phyloP scores from a whole-genome alignment of 2,888 invertebrate genomes.

The Hylaea fasciaria region DNA sequence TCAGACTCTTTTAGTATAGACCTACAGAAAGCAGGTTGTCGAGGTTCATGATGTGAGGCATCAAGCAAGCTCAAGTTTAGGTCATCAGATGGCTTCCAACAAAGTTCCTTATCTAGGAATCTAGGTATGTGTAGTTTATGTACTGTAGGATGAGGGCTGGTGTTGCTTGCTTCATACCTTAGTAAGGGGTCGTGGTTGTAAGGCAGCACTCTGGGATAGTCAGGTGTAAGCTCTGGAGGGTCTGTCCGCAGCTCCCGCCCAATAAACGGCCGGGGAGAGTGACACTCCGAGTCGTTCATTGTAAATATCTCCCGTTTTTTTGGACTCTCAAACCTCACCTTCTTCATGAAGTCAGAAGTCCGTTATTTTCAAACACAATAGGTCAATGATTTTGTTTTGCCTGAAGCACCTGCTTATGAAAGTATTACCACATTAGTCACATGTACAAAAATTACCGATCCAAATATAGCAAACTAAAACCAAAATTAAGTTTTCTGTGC shows the following conservation, averaged over 20 bases:
- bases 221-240: conserved; percentile 48
- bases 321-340: conserved; percentile 73
- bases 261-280: conserved; percentile 74
- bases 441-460: too few species aligned
- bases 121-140: conserved; percentile 57
- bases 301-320: conserved; percentile 43
- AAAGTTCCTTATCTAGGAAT: conserved; percentile 42
- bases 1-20: conserved; percentile 40
- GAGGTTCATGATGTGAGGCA: conserved; percentile 52
- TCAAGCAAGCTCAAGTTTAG: conserved; percentile 76
- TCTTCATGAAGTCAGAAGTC: conserved; percentile 69
- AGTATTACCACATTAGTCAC: not conserved
- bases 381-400: not conserved
- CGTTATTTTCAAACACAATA: conserved; percentile 40
- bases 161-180: conserved; percentile 67
- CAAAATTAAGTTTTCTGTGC: too few species aligned
- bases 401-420: not conserved
- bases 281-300: conserved; percentile 73
- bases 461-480: too few species aligned
- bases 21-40: conserved; percentile 44
- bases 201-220: conserved; percentile 51
- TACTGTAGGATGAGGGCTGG: conserved; percentile 67
- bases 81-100: conserved; percentile 67
- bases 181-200: conserved; percentile 67
- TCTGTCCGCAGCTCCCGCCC: conserved; percentile 52